phyloP scores from a whole-genome alignment of 2,888 invertebrate genomes.

The Tenthredo livida region DNA sequence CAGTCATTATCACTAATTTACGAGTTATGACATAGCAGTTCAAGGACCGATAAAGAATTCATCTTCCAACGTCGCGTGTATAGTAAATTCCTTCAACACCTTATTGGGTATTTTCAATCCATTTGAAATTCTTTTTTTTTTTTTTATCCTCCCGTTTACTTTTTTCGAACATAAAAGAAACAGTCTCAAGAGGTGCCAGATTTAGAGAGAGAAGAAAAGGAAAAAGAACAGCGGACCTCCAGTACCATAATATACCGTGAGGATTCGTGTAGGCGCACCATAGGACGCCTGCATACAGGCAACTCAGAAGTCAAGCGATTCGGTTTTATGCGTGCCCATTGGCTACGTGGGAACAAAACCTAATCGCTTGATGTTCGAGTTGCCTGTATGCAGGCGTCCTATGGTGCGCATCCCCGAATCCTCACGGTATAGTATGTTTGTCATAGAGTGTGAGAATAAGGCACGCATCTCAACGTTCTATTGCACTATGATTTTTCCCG shows the following conservation, averaged over 20 bases:
- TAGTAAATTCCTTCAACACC: not conserved
- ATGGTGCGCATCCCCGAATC: too few species aligned
- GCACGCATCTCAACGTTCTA: not conserved
- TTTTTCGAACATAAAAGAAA: not conserved
- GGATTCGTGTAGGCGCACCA: too few species aligned
- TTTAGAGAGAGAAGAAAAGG: not conserved
- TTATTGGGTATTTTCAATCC: not conserved
- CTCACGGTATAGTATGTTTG: not conserved
- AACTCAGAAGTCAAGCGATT: too few species aligned
- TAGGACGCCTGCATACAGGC: too few species aligned
- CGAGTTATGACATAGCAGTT: not conserved
- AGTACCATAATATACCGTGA: too few species aligned
- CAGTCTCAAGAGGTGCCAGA: not conserved
- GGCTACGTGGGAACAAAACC: too few species aligned
- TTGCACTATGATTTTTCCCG: not conserved
- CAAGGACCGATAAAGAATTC: not conserved
- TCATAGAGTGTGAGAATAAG: not conserved
- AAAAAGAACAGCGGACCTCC: not conserved
- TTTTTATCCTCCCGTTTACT: not conserved
- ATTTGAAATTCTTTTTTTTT: not conserved
- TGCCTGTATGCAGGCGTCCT: too few species aligned
- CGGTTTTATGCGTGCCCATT: too few species aligned
- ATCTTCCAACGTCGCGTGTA: not conserved
- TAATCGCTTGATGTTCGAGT: too few species aligned
- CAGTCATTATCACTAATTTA: not conserved